phyloP scores from a whole-genome alignment of 2,888 invertebrate species.

The Aromia moschata region DNA sequence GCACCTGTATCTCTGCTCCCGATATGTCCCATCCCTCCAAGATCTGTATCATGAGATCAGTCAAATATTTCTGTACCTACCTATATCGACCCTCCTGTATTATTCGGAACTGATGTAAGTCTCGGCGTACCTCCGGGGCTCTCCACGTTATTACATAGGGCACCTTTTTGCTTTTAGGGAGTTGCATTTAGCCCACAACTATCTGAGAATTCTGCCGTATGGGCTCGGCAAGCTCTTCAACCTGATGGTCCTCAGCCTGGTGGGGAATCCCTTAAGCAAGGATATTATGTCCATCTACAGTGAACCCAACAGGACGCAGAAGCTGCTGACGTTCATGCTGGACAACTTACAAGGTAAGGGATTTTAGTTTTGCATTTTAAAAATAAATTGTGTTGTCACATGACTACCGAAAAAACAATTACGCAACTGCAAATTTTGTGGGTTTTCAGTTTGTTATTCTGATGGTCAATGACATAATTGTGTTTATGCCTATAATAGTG shows the following conservation, averaged over 20 bases:
- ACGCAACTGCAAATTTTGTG: too few relatives aligned
- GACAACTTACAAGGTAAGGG: slow-evolving; percentile 92
- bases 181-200: slow-evolving; percentile 93
- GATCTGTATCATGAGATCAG: slow-evolving; percentile 14
- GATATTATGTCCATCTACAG: slow-evolving; percentile 92
- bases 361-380: too few relatives aligned
- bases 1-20: slow-evolving; percentile 18
- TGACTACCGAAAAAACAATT: too few relatives aligned
- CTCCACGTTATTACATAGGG: neutral
- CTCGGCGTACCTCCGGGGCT: neutral
- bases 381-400: too few relatives aligned
- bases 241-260: slow-evolving; percentile 89
- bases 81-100: slow-evolving; percentile 17
- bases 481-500: too few relatives aligned
- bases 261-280: slow-evolving; percentile 93
- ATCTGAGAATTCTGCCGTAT: slow-evolving; percentile 91
- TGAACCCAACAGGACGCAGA: slow-evolving; percentile 93
- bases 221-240: slow-evolving; percentile 98
- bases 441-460: too few relatives aligned
- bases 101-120: slow-evolving; percentile 20
- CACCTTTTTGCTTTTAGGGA: slow-evolving; percentile 72
- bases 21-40: slow-evolving; percentile 15
- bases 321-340: slow-evolving; percentile 92
- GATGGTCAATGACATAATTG: too few relatives aligned
- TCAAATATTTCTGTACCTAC: neutral